Evolutionary conservation across 2,113 vertebrate species (phyloP), one percentile per base, ranked within the genome.

Genomic region (Mastomys coucha): DNA sequence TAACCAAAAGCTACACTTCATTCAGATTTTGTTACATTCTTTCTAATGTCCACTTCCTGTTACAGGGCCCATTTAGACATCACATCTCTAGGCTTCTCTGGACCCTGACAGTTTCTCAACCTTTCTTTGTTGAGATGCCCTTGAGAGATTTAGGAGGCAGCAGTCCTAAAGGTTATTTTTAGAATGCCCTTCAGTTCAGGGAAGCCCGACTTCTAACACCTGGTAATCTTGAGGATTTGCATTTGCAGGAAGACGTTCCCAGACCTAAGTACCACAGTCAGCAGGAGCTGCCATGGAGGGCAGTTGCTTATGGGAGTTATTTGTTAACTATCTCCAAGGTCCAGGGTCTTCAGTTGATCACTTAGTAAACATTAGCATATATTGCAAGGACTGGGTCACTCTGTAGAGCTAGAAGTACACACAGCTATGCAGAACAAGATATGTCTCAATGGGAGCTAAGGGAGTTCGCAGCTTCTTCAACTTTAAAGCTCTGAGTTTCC

Each of bases 1-100:
- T 85, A 92, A 87, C 60, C 92, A 65, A 97, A 91, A 94, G 67
- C 77, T 69, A 70, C 3, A 39, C 19, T 94, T 96, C 12, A 84
- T 81, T 91, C 33, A 11, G 33, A 91, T 72, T 31, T 88, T 39
- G 45, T 94, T 82, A 91, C 51, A 39, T 87, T 73, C 60, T 91
- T 51, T 22, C 36, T 89, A 85, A 53, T 39, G 39, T n/a, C 24
- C 24, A 49, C 72, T 87, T 94, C 60, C 33, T n/a, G 33, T 81
- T 89, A 63, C 0, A 51, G 26, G 28, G 56, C 39, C 53, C 53
- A 13, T 53, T 53, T 53, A 53, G 11, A 53, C 69, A 7, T 77
- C 45, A 33, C 70, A 28, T 84, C 39, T 96, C 76, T 73, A 70
- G n/a, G 63, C 0, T 60, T 49, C 63, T 75, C 39, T 49, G 31